Evolutionary conservation across 2,113 vertebrate species (phyloP).

Genomic region (Stigmatopora argus): DNA sequence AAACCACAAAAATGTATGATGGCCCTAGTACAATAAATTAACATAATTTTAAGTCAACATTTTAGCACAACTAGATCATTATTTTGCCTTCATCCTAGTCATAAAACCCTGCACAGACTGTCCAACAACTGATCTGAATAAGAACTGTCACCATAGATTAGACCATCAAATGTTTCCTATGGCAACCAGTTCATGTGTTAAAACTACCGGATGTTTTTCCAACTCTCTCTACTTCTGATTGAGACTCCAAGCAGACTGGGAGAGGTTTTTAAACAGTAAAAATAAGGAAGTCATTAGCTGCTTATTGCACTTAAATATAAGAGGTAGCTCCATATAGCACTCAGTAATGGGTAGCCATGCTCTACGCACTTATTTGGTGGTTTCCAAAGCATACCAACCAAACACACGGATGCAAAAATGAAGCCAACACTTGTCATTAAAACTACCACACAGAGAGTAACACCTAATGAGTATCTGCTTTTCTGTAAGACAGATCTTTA

Average conservation of each 20-base stretch:
- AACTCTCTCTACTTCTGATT: conserved; percentile 22
- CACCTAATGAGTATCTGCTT: conserved; percentile 37
- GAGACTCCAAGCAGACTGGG: conserved; percentile 32
- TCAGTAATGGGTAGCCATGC: conserved; percentile 36
- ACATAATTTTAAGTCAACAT: not conserved
- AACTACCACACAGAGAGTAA: conserved; percentile 47
- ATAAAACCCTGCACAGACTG: conserved; percentile 1
- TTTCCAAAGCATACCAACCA: conserved; percentile 9
- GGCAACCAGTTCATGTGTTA: conserved; percentile 35
- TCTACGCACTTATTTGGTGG: conserved; percentile 38
- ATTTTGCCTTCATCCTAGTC: too few relatives aligned
- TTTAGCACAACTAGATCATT: too few relatives aligned
- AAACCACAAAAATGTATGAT: not conserved
- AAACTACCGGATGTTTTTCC: conserved; percentile 45
- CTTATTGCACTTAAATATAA: conserved; percentile 45
- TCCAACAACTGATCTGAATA: conserved; percentile 8
- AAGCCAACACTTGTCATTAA: conserved; percentile 49
- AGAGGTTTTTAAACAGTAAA: conserved; percentile 47
- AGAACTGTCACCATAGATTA: conserved; percentile 10
- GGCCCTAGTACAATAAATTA: not conserved
- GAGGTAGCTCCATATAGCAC: conserved; percentile 47
- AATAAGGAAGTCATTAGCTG: conserved; percentile 65
- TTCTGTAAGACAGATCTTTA: conserved; percentile 26
- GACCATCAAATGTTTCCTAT: conserved; percentile 19
- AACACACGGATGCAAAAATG: conserved; percentile 18